A percentile compares a stretch with the other conserved stretches of the same genome.
phyloP scores from a whole-genome alignment of 2,797 vertebrate genomes.

The Cottoperca gobio region DNA sequence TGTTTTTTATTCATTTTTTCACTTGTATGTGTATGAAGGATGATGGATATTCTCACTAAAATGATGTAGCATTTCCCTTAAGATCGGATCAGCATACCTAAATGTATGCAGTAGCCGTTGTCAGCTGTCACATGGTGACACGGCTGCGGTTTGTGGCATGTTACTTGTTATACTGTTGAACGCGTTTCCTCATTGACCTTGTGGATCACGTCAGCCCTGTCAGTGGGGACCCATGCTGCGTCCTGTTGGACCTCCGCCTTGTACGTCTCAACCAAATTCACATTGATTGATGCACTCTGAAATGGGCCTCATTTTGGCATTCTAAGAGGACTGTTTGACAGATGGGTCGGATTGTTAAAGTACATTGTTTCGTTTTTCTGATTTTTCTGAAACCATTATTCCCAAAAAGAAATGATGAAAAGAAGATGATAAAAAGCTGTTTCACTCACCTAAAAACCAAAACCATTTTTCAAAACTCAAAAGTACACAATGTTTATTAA shows the following conservation, averaged over 20 bases:
- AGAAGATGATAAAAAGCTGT: conserved; percentile 1
- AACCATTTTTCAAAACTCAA: conserved; percentile 14
- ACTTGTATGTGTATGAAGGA: neutral
- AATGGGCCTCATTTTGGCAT: conserved; percentile 34
- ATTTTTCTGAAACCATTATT: conserved; percentile 17
- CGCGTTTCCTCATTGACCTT: conserved; percentile 43
- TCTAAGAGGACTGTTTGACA: conserved; percentile 44
- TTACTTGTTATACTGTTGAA: conserved; percentile 30
- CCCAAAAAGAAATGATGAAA: neutral
- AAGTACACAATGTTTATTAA: conserved; percentile 1
- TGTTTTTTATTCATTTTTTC: neutral
- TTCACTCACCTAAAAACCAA: conserved; percentile 1
- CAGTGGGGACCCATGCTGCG: conserved; percentile 36
- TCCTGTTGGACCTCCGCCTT: conserved; percentile 38
- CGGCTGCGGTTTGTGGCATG: neutral
- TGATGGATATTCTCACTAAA: neutral
- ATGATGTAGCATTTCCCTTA: neutral
- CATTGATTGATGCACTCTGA: conserved; percentile 52
- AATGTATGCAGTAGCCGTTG: neutral
- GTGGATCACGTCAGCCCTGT: conserved; percentile 37
- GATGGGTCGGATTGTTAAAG: conserved; percentile 43
- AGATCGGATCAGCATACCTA: conserved; percentile 2
- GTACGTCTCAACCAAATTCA: conserved; percentile 42
- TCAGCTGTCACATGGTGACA: conserved; percentile 28
- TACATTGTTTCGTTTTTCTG: conserved; percentile 21